Percentiles rank a stretch among this genome's conserved stretches.
Evolutionary conservation across 2,113 vertebrate genomes (phyloP).

Genomic region (Colaptes auratus): DNA sequence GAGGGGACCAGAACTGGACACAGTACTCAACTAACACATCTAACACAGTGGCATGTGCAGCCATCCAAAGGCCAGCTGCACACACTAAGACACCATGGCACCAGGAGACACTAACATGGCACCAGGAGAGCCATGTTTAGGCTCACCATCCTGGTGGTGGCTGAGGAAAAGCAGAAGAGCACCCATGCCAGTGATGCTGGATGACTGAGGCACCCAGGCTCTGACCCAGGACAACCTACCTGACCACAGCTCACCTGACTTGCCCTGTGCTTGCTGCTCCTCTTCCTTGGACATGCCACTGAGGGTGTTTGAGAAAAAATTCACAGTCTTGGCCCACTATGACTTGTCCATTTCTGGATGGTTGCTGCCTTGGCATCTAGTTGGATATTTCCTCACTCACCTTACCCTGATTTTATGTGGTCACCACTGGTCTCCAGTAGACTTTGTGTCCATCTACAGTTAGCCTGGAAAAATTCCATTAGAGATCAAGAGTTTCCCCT

Average conservation of each 20-base stretch:
- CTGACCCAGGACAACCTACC: neutral
- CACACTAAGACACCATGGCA: no score
- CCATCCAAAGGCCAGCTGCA: neutral
- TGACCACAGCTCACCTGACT: neutral
- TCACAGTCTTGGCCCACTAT: neutral
- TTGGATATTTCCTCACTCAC: neutral
- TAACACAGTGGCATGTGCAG: neutral
- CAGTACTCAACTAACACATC: no score
- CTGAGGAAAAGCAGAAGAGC: neutral
- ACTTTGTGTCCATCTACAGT: neutral
- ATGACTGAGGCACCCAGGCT: neutral
- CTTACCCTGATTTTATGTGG: neutral
- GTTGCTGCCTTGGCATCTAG: rapidly evolving
- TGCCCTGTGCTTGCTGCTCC: neutral
- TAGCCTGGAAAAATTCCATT: neutral
- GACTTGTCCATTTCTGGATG: neutral
- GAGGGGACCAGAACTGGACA: no score
- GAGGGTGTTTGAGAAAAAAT: neutral
- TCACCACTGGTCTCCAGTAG: neutral
- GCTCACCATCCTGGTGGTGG: neutral
- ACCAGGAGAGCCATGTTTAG: neutral
- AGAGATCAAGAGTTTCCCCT: neutral
- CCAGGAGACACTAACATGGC: no score
- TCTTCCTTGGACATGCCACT: neutral
- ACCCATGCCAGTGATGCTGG: no score